phyloP scores from a whole-genome alignment of 2,797 vertebrate species.

The Sebastes nivosus region DNA sequence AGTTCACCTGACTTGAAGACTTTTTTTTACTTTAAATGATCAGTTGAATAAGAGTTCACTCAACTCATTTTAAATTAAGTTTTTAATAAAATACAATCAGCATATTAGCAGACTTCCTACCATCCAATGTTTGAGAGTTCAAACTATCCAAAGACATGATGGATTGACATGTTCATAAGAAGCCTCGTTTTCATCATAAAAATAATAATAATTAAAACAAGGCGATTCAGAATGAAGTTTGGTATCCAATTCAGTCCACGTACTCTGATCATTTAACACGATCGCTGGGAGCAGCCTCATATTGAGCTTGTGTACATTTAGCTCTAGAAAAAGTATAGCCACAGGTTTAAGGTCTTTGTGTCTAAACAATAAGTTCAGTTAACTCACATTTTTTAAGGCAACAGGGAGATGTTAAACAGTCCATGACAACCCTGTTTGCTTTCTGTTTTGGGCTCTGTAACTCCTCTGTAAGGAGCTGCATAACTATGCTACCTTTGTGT shows the following conservation, averaged over 20 bases:
- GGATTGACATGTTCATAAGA: not conserved
- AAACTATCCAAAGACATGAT: not conserved
- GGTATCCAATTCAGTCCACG: not conserved
- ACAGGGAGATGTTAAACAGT: not conserved
- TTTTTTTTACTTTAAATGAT: not conserved
- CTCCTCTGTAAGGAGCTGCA: not conserved
- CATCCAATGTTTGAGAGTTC: not conserved
- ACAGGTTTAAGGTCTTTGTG: not conserved
- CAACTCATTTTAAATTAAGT: not conserved
- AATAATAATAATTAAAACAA: not conserved
- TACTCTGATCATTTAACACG: not conserved
- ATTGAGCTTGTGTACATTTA: not conserved
- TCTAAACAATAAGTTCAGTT: not conserved
- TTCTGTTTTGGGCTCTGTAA: not conserved
- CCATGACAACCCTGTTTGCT: not conserved
- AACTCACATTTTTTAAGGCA: not conserved
- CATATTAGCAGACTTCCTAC: not conserved
- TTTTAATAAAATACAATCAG: not conserved
- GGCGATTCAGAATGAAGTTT: not conserved
- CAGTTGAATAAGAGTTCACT: not conserved
- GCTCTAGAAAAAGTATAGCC: not conserved
- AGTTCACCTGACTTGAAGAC: not conserved
- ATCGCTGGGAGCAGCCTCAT: not conserved
- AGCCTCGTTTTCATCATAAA: not conserved
- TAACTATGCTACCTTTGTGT: not conserved